These are phyloP conservation scores for Sorex maritimensis DNA, from an alignment of 2,797 vertebrate genomes.

Conservation along the genomic window DNA sequence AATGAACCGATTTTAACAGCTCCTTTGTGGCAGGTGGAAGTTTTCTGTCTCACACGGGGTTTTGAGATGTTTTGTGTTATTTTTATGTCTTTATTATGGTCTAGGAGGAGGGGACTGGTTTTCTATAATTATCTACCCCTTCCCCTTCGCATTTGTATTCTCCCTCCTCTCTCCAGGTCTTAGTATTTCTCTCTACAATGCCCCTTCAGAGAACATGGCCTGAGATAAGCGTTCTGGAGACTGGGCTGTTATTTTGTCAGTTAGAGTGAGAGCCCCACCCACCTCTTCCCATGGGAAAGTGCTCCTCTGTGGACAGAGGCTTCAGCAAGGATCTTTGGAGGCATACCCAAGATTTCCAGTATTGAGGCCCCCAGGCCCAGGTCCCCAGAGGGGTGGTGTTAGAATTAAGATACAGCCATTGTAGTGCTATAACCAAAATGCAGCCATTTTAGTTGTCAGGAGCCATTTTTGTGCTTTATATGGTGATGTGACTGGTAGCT, in stretches of 20 bases:
- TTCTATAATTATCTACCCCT: conserved; percentile 57
- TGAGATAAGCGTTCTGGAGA: background rate
- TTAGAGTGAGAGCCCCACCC: background rate
- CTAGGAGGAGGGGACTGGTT: conserved; percentile 64
- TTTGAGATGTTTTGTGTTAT: conserved; percentile 77
- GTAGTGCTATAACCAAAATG: no score
- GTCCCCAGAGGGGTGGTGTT: background rate
- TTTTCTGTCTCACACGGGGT: conserved; percentile 53
- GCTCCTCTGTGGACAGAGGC: background rate
- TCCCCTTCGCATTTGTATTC: conserved; percentile 9
- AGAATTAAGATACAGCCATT: no score
- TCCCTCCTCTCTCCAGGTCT: background rate
- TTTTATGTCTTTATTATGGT: conserved; percentile 78
- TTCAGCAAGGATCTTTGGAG: background rate
- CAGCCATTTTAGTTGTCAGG: no score
- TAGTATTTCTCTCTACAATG: background rate
- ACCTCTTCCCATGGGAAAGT: no score
- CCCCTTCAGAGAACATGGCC: conserved; percentile 28
- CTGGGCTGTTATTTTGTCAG: background rate
- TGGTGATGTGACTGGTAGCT: no score
- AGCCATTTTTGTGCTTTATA: no score
- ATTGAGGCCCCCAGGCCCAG: background rate
- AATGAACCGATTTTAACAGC: conserved; percentile 76
- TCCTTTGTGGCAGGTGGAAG: conserved; percentile 69
- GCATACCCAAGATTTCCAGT: background rate